A percentile compares a stretch with the other conserved stretches of the same genome.
Evolutionary conservation across 2,888 invertebrate genomes (phyloP).

Genomic region (Drosophila putrida): DNA sequence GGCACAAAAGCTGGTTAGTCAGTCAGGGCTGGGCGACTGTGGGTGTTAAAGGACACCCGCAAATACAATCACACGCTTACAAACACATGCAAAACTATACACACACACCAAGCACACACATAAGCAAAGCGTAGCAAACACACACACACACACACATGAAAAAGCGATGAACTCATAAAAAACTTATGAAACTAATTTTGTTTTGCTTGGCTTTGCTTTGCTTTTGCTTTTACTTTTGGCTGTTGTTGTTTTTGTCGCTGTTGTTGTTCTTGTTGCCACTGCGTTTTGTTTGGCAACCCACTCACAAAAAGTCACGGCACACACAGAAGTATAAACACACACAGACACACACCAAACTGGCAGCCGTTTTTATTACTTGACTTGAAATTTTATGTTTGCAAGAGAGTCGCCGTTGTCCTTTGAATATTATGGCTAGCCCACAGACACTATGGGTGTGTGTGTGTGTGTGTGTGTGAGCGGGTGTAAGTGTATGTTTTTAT

Average conservation of each 20-base stretch:
- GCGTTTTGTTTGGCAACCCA: slow-evolving; percentile 64
- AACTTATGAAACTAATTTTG: slow-evolving; percentile 82
- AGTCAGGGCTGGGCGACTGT: slow-evolving; percentile 49
- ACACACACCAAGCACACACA: slow-evolving; percentile 7
- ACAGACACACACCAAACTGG: slow-evolving; percentile 25
- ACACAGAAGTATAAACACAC: slow-evolving; percentile 30
- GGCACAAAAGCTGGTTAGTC: slow-evolving; percentile 78
- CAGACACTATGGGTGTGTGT: slow-evolving; percentile 32
- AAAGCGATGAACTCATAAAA: slow-evolving; percentile 82
- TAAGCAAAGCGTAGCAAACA: slow-evolving; percentile 26
- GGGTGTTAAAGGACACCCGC: slow-evolving; percentile 45
- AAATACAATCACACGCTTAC: slow-evolving; percentile 26
- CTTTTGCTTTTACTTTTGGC: slow-evolving; percentile 72
- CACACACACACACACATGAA: slow-evolving; percentile 53
- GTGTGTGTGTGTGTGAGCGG: slow-evolving; percentile 16
- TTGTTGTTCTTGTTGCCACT: slow-evolving; percentile 28
- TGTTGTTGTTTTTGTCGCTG: slow-evolving; percentile 24
- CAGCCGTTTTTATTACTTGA: slow-evolving; percentile 57
- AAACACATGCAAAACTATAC: slow-evolving; percentile 16
- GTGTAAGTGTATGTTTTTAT: slow-evolving; percentile 3
- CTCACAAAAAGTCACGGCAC: slow-evolving; percentile 53
- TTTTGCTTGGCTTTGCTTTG: slow-evolving; percentile 77
- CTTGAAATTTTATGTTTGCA: slow-evolving; percentile 61
- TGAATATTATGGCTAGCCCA: slow-evolving; percentile 65
- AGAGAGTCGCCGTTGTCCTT: slow-evolving; percentile 65